These are phyloP conservation scores for Phrynocephalus guinanensis DNA, from an alignment of 2,797 vertebrate species.

Conservation along the genomic window DNA sequence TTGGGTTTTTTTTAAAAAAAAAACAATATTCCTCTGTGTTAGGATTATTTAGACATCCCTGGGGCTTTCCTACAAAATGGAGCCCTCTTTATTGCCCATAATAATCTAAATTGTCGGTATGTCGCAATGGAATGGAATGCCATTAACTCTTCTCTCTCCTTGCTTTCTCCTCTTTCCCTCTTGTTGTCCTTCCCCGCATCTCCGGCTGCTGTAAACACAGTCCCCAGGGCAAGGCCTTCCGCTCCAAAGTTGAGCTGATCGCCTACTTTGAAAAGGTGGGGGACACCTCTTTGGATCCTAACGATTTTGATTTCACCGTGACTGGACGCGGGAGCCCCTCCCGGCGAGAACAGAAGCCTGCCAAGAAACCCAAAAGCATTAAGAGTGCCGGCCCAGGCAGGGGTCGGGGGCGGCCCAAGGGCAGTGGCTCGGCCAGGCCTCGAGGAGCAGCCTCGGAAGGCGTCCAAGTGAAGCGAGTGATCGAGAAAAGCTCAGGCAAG, in stretches of 20 bases:
- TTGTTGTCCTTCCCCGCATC: conserved; percentile 23
- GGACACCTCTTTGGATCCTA: conserved; percentile 92
- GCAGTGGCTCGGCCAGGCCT: conserved; percentile 82
- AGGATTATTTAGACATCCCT: background rate
- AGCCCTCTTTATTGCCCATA: background rate
- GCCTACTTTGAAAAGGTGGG: conserved; percentile 96
- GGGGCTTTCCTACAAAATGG: background rate
- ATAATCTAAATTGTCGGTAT: background rate
- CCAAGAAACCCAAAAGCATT: conserved; percentile 89
- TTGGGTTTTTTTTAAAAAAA: background rate
- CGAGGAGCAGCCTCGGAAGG: conserved; percentile 78
- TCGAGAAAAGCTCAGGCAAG: conserved; percentile 90
- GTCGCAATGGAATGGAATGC: background rate
- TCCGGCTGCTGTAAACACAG: conserved; percentile 70
- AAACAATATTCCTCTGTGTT: background rate
- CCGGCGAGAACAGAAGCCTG: conserved; percentile 89
- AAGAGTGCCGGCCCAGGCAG: conserved; percentile 89
- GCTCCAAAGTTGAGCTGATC: conserved; percentile 96
- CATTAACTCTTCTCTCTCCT: conserved; percentile 4
- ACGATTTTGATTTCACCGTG: conserved; percentile 97
- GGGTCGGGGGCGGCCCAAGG: conserved; percentile 88
- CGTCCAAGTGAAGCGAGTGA: conserved; percentile 88
- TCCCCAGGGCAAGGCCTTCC: conserved; percentile 95
- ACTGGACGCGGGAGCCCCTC: conserved; percentile 95
- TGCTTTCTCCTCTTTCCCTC: conserved; percentile 22